Conservation (phyloP, 35 echinoderm and acorn worm genomes). For the Lytechinus variegatus region DNA sequence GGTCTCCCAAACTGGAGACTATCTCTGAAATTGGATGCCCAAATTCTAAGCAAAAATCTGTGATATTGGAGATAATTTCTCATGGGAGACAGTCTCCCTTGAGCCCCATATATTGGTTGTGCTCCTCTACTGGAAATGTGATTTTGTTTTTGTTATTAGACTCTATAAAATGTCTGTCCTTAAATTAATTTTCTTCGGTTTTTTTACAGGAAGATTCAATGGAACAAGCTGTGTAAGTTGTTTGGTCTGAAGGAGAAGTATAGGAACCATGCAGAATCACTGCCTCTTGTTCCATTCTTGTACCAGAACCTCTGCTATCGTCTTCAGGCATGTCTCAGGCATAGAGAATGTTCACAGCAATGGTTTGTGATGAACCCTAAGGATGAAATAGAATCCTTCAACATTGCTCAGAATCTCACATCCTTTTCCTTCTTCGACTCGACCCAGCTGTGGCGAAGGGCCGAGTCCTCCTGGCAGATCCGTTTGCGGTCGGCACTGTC, state of each 20-base stretch:
- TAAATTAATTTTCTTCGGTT: background rate
- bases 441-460: background rate
- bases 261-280: background rate
- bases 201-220: background rate
- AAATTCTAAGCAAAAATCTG: too few species aligned
- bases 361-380: background rate
- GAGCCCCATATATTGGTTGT: too few species aligned
- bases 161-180: too few species aligned
- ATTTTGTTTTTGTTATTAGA: too few species aligned
- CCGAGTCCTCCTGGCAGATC: background rate
- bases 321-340: background rate
- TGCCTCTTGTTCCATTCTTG: background rate
- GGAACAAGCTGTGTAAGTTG: background rate
- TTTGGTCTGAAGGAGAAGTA: background rate
- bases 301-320: conserved; percentile 45
- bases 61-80: too few species aligned
- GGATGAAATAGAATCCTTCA: background rate
- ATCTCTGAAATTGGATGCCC: too few species aligned
- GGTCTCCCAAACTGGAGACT: too few species aligned
- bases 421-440: conserved; percentile 12
- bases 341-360: background rate
- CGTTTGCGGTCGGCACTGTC: background rate
- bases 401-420: background rate
- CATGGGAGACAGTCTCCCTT: too few species aligned
- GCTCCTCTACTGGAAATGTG: too few species aligned